These are phyloP conservation scores for Acrossocheilus fasciatus DNA, from an alignment of 2,797 vertebrate species.

Conservation along the genomic window DNA sequence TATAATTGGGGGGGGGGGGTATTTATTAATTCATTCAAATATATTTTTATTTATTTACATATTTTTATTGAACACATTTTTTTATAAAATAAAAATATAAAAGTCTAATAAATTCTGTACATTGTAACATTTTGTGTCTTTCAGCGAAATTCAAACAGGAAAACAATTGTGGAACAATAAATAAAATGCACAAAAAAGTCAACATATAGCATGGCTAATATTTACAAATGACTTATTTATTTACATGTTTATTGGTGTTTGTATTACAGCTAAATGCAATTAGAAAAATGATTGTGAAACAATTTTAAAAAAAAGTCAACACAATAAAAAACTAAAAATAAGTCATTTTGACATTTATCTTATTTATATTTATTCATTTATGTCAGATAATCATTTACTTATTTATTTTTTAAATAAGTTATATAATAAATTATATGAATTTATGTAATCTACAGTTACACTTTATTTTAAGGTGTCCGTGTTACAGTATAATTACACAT, in stretches of 20 bases:
- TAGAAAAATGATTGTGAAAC: background rate
- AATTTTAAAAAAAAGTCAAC: constrained; percentile 1
- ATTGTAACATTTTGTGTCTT: no score
- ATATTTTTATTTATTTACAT: no score
- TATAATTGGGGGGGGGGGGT: no score
- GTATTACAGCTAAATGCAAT: background rate
- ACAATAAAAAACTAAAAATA: no score
- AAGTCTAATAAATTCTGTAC: no score
- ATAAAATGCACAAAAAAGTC: background rate
- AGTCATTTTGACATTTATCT: background rate
- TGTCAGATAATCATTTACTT: background rate
- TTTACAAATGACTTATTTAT: no score
- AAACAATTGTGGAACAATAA: background rate
- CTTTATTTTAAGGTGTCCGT: no score
- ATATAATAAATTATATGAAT: background rate
- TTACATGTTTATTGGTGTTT: no score
- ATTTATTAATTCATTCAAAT: background rate
- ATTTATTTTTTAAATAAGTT: background rate
- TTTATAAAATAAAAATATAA: no score
- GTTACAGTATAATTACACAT: no score
- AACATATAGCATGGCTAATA: no score
- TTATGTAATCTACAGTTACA: background rate
- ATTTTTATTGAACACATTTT: no score
- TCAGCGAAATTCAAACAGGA: background rate
- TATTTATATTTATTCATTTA: background rate